phyloP scores from a whole-genome alignment of 1,140 invertebrate genomes.

The Centruroides vittatus region DNA sequence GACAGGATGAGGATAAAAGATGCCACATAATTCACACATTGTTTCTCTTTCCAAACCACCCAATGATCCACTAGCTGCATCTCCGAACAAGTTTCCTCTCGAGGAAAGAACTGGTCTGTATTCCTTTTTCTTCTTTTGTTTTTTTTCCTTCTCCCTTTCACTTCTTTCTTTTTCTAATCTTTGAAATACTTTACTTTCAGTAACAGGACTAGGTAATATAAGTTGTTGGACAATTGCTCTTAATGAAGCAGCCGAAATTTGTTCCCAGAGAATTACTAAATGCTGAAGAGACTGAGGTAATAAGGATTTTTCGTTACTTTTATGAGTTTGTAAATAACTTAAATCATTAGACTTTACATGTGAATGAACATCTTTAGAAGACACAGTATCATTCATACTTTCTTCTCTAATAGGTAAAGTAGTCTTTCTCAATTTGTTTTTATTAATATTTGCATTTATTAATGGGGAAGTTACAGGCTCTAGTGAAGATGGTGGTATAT shows the following conservation, averaged over 20 bases:
- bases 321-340: conserved; percentile 1
- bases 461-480: conserved; percentile 45
- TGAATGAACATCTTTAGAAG: conserved; percentile 3
- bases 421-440: conserved; percentile 32
- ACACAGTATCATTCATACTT: conserved; percentile 1
- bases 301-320: conserved; percentile 8
- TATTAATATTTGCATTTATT: conserved; percentile 51
- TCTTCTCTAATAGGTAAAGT: conserved; percentile 15
- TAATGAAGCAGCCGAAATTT: conserved; percentile 52
- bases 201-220: conserved; percentile 25
- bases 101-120: conserved; percentile 18
- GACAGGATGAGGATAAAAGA: conserved; percentile 56
- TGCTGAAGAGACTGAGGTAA: conserved; percentile 68
- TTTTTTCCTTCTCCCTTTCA: conserved; percentile 22
- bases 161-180: conserved; percentile 35
- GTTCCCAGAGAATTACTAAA: conserved; percentile 65
- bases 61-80: conserved; percentile 20
- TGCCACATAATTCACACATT: conserved; percentile 74
- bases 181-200: conserved; percentile 6
- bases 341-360: background rate
- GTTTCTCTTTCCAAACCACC: conserved; percentile 37
- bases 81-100: conserved; percentile 30
- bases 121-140: conserved; percentile 31
- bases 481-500: conserved; percentile 52
- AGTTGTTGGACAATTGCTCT: conserved; percentile 46